Conservation (phyloP, 2,113 vertebrate species). For the Nicator chloris region DNA sequence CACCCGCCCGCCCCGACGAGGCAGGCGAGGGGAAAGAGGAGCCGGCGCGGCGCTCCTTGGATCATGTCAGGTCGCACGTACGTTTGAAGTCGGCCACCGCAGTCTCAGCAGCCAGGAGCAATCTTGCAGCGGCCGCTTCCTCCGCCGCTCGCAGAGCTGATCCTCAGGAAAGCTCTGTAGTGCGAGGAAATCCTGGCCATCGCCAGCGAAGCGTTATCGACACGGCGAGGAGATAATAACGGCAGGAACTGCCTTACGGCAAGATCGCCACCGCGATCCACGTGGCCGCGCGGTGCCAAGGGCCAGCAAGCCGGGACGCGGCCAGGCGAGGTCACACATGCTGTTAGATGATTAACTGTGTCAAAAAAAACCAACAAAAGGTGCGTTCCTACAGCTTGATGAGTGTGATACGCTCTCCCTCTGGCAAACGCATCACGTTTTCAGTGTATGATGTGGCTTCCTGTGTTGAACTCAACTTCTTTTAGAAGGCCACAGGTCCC, state of each 20-base stretch:
- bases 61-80: slow-evolving; percentile 62
- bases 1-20: fast-evolving
- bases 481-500: background rate
- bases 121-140: background rate
- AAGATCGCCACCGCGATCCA: background rate
- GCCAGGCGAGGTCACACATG: background rate
- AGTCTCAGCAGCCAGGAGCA: background rate
- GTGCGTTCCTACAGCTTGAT: background rate
- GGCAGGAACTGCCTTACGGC: background rate
- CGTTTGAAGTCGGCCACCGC: background rate
- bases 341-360: background rate
- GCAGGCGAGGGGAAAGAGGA: background rate
- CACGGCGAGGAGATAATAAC: background rate
- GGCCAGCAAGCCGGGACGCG: background rate
- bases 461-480: fast-evolving
- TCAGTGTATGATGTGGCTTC: background rate
- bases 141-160: background rate
- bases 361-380: background rate
- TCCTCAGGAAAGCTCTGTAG: slow-evolving; percentile 54
- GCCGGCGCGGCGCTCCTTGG: background rate
- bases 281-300: background rate
- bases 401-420: background rate
- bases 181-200: slow-evolving; percentile 58
- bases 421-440: background rate
- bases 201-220: background rate